Evolutionary conservation across 2,797 vertebrate species (phyloP).

Genomic region (Enteromius thamalakanensis): DNA sequence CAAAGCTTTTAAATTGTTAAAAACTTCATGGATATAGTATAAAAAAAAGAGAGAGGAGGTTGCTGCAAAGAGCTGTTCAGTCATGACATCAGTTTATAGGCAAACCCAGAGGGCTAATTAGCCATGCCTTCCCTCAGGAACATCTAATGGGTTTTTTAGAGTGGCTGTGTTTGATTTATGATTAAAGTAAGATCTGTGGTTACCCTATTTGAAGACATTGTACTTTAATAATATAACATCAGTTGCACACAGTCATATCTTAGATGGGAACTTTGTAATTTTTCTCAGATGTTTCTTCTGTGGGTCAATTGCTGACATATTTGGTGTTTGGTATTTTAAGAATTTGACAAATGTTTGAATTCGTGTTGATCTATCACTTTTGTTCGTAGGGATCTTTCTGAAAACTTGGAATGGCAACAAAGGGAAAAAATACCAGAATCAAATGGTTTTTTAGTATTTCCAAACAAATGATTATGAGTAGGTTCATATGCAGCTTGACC

Average conservation of each 20-base stretch:
- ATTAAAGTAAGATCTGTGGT: constrained; percentile 2
- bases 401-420: not conserved
- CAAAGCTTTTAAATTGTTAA: not conserved
- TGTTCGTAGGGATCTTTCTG: not conserved
- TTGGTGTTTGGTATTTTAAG: constrained; percentile 13
- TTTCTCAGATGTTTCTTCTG: not conserved
- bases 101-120: not conserved
- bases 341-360: not conserved
- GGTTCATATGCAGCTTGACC: not conserved
- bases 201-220: not conserved
- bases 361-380: not conserved
- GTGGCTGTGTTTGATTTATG: not conserved
- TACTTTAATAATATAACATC: not conserved
- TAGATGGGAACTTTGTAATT: not conserved
- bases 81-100: not conserved
- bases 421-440: not conserved
- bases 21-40: not conserved
- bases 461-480: not conserved
- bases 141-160: not conserved
- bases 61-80: not conserved
- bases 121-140: not conserved
- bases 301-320: not conserved
- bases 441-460: not conserved
- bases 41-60: not conserved
- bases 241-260: not conserved